These are phyloP conservation scores for Troglohyphantes excavatus DNA, from an alignment of 2,888 invertebrate genomes.

Conservation along the genomic window DNA sequence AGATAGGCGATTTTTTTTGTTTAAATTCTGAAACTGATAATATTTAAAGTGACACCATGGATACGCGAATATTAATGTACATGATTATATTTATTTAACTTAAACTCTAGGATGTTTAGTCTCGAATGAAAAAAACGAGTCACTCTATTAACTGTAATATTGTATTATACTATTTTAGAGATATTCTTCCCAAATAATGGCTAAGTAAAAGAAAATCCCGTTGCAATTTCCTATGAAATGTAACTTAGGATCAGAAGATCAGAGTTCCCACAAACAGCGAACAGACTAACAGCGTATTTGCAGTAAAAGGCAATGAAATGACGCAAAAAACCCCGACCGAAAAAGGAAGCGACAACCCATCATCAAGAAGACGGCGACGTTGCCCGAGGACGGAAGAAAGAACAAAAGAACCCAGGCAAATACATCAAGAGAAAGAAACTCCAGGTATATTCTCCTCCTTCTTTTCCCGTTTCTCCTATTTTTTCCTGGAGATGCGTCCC, in stretches of 20 bases:
- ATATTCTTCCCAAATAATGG: constrained; percentile 17
- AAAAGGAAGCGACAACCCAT: constrained; percentile 53
- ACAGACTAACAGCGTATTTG: not conserved
- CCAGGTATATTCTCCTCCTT: constrained; percentile 51
- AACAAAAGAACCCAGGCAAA: constrained; percentile 25
- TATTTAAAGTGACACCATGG: too few species aligned
- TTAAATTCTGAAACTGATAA: too few species aligned
- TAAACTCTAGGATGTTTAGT: too few species aligned
- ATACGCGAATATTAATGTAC: too few species aligned
- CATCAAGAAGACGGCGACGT: constrained; percentile 63
- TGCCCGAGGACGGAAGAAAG: too few species aligned
- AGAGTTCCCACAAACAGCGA: not conserved
- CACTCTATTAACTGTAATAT: not conserved
- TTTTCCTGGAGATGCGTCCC: constrained; percentile 38
- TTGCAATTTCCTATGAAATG: constrained; percentile 34
- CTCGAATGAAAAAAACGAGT: too few species aligned
- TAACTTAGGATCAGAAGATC: constrained; percentile 21
- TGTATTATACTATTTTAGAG: not conserved
- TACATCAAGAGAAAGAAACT: constrained; percentile 51
- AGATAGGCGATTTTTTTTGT: too few species aligned
- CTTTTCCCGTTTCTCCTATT: constrained; percentile 11
- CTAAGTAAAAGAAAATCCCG: not conserved
- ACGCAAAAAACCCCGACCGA: not conserved
- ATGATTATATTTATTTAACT: too few species aligned
- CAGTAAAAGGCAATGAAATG: not conserved